Conservation (phyloP, 2,888 invertebrate genomes). For the Caenorhabditis sp. region DNA sequence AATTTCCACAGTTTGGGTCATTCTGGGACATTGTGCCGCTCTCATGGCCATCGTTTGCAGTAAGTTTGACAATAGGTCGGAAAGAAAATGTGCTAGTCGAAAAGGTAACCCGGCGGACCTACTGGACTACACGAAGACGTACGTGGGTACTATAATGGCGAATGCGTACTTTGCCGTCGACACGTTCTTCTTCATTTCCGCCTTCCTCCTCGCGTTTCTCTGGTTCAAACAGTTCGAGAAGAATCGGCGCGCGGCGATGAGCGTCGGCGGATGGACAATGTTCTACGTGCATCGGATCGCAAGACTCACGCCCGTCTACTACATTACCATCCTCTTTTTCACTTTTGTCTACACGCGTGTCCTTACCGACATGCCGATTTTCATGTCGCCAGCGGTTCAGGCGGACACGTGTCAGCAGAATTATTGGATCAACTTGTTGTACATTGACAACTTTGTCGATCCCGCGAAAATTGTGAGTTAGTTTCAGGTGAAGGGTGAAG, state of each 20-base stretch:
- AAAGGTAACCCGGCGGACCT: constrained; percentile 62
- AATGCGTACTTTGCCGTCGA: constrained; percentile 64
- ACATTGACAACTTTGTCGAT: constrained; percentile 66
- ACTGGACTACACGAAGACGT: constrained; percentile 48
- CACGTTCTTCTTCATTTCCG: constrained; percentile 63
- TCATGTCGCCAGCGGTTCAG: constrained; percentile 44
- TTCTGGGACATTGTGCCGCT: constrained; percentile 54
- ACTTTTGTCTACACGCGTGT: constrained; percentile 61
- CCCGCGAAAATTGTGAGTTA: constrained; percentile 56
- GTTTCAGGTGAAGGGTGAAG: no score
- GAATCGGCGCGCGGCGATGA: constrained; percentile 38
- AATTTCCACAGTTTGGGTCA: constrained; percentile 61
- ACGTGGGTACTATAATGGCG: constrained; percentile 32
- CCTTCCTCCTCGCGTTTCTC: constrained; percentile 52
- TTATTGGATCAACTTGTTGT: constrained; percentile 69
- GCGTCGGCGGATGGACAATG: constrained; percentile 63
- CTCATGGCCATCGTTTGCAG: constrained; percentile 43
- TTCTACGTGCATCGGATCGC: constrained; percentile 70
- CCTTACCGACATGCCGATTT: constrained; percentile 45
- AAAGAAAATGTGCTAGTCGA: no score
- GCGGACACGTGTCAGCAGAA: constrained; percentile 60
- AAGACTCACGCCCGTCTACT: constrained; percentile 66
- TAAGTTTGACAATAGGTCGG: constrained; percentile 26
- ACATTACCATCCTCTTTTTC: constrained; percentile 64
- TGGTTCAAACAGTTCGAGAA: constrained; percentile 57